Percentiles rank a stretch among this genome's conserved stretches.
Conservation (phyloP, 2,888 invertebrate genomes). For the Oscheius sp. region DNA sequence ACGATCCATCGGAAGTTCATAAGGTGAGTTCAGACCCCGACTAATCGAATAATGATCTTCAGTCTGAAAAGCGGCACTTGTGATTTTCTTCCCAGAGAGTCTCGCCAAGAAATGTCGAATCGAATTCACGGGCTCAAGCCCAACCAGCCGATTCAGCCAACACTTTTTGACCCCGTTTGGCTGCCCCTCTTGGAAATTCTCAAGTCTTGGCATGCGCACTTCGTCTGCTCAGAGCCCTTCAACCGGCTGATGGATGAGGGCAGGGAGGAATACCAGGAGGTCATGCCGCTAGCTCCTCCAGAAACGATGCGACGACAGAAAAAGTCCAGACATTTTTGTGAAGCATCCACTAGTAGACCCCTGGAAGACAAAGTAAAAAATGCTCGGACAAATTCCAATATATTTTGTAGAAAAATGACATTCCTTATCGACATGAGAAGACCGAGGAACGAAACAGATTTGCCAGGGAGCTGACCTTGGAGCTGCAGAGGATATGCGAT, state of each 20-base stretch:
- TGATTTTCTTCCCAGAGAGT: slow-evolving; percentile 22
- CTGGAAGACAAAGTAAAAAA: neutral
- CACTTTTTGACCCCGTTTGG: slow-evolving; percentile 33
- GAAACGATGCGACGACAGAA: slow-evolving; percentile 13
- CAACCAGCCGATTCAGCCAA: neutral
- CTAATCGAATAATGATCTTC: neutral
- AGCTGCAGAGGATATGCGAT: slow-evolving; percentile 21
- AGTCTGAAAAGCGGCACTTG: slow-evolving; percentile 34
- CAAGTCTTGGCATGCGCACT: slow-evolving; percentile 27
- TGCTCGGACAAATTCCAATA: neutral
- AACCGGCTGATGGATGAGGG: slow-evolving; percentile 11
- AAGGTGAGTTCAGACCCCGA: slow-evolving; percentile 3
- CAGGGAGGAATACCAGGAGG: neutral
- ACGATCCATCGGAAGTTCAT: slow-evolving; percentile 28
- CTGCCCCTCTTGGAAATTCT: slow-evolving; percentile 15
- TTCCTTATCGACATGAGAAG: slow-evolving; percentile 17
- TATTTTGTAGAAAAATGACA: neutral
- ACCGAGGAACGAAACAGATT: slow-evolving; percentile 21
- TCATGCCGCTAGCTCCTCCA: slow-evolving; percentile 11
- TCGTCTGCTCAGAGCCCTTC: slow-evolving; percentile 33
- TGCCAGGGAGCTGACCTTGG: neutral
- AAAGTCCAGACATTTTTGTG: slow-evolving; percentile 1
- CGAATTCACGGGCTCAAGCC: slow-evolving; percentile 25
- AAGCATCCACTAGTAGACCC: slow-evolving; percentile 23
- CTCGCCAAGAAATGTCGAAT: slow-evolving; percentile 34